A percentile compares a stretch with the other conserved stretches of the same genome.
phyloP scores from a whole-genome alignment of 2,888 invertebrate species.

The Melangyna quadrimaculata region DNA sequence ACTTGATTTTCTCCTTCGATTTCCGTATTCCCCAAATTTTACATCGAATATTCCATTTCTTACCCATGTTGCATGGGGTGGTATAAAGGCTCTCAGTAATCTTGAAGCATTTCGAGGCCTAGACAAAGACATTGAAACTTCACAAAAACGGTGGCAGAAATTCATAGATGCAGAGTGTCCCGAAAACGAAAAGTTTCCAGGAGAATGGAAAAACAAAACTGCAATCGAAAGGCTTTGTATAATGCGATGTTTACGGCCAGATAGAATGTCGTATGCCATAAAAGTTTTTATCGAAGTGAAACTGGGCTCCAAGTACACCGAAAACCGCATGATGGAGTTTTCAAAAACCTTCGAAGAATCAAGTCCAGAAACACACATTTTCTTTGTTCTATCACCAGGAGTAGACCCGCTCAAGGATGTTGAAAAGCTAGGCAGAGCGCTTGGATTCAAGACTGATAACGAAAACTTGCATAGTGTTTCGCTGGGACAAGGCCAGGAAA shows the following conservation, averaged over 20 bases:
- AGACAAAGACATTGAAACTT: slow-evolving; percentile 95
- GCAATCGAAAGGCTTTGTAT: slow-evolving; percentile 94
- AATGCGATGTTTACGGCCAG: slow-evolving; percentile 94
- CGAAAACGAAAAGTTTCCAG: slow-evolving; percentile 95
- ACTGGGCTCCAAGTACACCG: slow-evolving; percentile 90
- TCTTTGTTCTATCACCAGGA: slow-evolving; percentile 96
- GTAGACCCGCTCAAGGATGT: slow-evolving; percentile 97
- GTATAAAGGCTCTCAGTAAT: slow-evolving; percentile 88
- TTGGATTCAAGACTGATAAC: slow-evolving; percentile 90
- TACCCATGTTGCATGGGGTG: slow-evolving; percentile 90
- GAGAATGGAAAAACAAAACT: slow-evolving; percentile 96
- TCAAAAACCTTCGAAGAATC: slow-evolving; percentile 93
- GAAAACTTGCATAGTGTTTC: slow-evolving; percentile 96
- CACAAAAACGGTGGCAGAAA: slow-evolving; percentile 95
- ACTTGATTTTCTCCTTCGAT: slow-evolving; percentile 93
- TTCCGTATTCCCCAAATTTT: slow-evolving; percentile 89
- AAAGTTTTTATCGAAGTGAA: slow-evolving; percentile 93
- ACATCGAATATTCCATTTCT: slow-evolving; percentile 92
- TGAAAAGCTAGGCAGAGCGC: slow-evolving; percentile 90
- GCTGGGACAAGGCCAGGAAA: slow-evolving; percentile 96
- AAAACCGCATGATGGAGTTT: slow-evolving; percentile 90
- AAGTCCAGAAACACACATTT: slow-evolving; percentile 91
- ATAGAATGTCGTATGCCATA: slow-evolving; percentile 95
- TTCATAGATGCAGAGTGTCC: slow-evolving; percentile 95
- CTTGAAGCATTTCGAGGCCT: slow-evolving; percentile 91